Evolutionary conservation across 2,888 invertebrate species (phyloP), one percentile per base, ranked within the genome.

Genomic region (Empis stercorea): DNA sequence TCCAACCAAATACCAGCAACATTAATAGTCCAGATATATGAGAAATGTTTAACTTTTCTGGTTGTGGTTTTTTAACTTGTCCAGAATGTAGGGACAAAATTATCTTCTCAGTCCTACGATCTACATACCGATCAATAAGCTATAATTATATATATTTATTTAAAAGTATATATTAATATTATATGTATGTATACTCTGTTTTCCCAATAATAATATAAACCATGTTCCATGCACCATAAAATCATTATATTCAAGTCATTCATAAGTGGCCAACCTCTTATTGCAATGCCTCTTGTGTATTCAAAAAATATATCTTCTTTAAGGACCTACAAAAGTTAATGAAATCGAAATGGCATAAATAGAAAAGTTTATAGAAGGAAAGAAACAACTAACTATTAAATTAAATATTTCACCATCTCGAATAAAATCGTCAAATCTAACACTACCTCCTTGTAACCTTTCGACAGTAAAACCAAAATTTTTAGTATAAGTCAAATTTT

Each of bases 401-500:
- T 58, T 56, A 30, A 61, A 56, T 14, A 66, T 46, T 0, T 60
- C 62, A 1, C 58, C 57, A 0, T 48, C 46, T 1, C 59, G 56
- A 14, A 67, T 60, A 45, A 63, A 67, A 27, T 61, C 56, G 4
- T 64, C 66, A 45, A 62, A 61, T 5, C 50, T 51, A 13, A 60
- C 62, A 1, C 54, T 49, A 0, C 64, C 65, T 13, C 63, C 59
- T n/a, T 58, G 54, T 17, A 65, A 43, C 11, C 65, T 58, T 44
- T 67, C 68, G 3, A 67, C 54, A 2, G 57, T 64, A n/a, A 67
- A 42, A 0, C 68, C 67, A 50, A 61, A 66, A 32, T 59, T 55
- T 4, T 56, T 51, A 3, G 48, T 46, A 47, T 57, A 66, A 41
- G 60, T 63, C 2, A 62, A 60, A 46, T 66, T 64, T 16, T 57